A percentile compares a stretch with the other conserved stretches of the same genome.
phyloP scores from a whole-genome alignment of 2,113 vertebrate species.

The Lathamus discolor region DNA sequence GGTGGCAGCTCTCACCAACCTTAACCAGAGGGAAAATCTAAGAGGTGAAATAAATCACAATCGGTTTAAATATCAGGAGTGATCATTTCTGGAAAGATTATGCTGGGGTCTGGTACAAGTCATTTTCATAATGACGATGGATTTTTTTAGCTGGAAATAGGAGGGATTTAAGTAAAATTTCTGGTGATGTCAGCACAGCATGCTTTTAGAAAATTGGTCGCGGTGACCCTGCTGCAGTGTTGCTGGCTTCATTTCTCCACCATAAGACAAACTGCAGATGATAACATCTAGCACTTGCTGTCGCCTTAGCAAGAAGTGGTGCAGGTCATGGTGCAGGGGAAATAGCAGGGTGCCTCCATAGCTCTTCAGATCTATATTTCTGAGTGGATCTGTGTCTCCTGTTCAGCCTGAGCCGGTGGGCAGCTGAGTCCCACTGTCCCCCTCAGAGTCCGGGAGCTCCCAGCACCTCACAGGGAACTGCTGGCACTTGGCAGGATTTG shows the following conservation, averaged over 20 bases:
- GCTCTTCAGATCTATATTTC: background rate
- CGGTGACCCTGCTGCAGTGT: background rate
- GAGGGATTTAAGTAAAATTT: conserved; percentile 52
- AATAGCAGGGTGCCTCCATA: background rate
- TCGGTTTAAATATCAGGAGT: background rate
- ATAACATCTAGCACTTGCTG: background rate
- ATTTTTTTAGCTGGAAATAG: conserved; percentile 45
- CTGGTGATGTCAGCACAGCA: conserved; percentile 35
- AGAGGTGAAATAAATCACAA: background rate
- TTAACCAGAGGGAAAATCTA: background rate
- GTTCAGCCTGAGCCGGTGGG: background rate
- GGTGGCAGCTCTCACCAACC: background rate
- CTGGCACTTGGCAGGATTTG: background rate
- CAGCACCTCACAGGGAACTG: background rate
- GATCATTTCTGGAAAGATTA: conserved; percentile 16
- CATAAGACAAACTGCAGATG: background rate
- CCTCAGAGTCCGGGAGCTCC: fast-evolving
- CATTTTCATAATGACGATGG: conserved; percentile 31
- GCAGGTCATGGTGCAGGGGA: background rate
- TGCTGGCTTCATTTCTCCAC: background rate
- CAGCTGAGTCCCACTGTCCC: background rate
- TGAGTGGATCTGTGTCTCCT: background rate
- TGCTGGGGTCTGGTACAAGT: background rate
- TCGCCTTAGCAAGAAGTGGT: background rate
- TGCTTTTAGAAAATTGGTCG: conserved; percentile 43